A percentile compares a stretch with the other conserved stretches of the same genome.
Conservation (phyloP, 1,140 invertebrate species). For the Drusus annulatus region DNA sequence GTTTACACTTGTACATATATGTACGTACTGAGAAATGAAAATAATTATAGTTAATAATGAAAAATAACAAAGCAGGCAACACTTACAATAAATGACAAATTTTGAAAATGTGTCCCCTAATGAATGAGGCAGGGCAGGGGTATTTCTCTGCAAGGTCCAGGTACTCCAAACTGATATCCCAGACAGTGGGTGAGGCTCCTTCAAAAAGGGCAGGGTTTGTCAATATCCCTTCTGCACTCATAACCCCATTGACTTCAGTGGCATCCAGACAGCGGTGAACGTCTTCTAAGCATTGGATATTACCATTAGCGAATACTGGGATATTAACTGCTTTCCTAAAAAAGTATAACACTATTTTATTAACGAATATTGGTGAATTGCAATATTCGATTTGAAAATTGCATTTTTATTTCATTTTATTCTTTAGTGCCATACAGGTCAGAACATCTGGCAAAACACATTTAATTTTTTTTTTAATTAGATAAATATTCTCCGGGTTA, state of each 20-base stretch:
- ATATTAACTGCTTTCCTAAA: constrained; percentile 87
- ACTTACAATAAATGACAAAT: constrained; percentile 95
- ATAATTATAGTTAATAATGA: no score
- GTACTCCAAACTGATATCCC: constrained; percentile 94
- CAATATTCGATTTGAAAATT: no score
- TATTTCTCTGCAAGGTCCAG: constrained; percentile 86
- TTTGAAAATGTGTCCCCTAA: constrained; percentile 97
- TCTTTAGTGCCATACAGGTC: no score
- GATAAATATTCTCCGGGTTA: no score
- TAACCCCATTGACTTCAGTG: constrained; percentile 91
- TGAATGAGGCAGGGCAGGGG: constrained; percentile 91
- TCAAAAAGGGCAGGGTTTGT: constrained; percentile 95
- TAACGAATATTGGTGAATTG: no score
- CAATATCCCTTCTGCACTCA: constrained; percentile 95
- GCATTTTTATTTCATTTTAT: no score
- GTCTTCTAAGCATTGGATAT: constrained; percentile 94
- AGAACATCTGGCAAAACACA: no score
- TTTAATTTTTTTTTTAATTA: no score
- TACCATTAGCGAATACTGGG: constrained; percentile 98
- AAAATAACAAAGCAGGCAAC: constrained; percentile 1
- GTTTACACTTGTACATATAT: no score
- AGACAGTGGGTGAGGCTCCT: constrained; percentile 82
- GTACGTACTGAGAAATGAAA: no score
- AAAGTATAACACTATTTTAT: constrained; percentile 46
- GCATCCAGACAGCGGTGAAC: constrained; percentile 87